Conservation (phyloP, 1,140 invertebrate genomes). For the Drosophila malerkotliana region DNA sequence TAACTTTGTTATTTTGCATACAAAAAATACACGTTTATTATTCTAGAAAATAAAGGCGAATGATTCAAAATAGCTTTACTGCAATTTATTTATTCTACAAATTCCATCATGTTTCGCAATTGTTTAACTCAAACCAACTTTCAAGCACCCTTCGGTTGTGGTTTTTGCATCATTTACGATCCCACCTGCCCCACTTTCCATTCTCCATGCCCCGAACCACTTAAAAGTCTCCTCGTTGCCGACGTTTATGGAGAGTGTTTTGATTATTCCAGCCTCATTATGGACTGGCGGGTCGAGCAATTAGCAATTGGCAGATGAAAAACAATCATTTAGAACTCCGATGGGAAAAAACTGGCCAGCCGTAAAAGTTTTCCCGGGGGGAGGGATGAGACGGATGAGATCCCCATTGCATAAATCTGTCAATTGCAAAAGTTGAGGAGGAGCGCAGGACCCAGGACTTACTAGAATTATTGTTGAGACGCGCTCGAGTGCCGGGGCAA, state of each 20-base stretch:
- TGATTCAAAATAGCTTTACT: constrained; percentile 36
- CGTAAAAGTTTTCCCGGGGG: constrained; percentile 5
- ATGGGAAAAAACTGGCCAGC: neutral
- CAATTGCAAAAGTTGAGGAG: constrained; percentile 68
- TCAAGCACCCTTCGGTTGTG: constrained; percentile 50
- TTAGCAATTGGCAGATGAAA: constrained; percentile 26
- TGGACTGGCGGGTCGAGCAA: constrained; percentile 30
- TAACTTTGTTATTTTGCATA: constrained; percentile 49
- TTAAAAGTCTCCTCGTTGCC: constrained; percentile 16
- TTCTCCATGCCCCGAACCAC: neutral
- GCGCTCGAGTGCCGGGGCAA: constrained; percentile 50
- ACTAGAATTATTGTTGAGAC: constrained; percentile 20
- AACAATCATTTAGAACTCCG: constrained; percentile 26
- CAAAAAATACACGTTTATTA: constrained; percentile 48
- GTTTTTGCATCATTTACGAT: constrained; percentile 39
- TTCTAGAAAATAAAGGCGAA: constrained; percentile 55
- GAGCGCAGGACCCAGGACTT: constrained; percentile 18
- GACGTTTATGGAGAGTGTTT: constrained; percentile 32
- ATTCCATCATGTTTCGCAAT: constrained; percentile 22
- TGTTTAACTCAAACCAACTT: constrained; percentile 41
- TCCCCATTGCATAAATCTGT: constrained; percentile 64
- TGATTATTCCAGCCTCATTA: constrained; percentile 29
- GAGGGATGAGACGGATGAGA: neutral
- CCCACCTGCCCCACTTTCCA: neutral
- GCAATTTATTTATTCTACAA: constrained; percentile 31